Base-by-base conservation (phyloP, 2,113 vertebrate genomes). In the Burhinus oedicnemus region DNA sequence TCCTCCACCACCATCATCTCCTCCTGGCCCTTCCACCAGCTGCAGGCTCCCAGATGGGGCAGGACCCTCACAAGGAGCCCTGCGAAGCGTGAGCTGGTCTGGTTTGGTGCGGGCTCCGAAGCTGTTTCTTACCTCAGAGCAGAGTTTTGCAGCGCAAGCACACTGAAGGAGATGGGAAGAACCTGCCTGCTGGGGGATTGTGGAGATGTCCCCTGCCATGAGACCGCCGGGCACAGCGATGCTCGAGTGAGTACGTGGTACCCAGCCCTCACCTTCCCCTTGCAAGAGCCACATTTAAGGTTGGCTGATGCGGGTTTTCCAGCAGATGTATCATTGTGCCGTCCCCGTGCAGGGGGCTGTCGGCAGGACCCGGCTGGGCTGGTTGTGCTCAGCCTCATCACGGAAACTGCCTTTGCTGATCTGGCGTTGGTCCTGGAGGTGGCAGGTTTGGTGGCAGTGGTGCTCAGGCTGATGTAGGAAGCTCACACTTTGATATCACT, bases 201-300 rank as follows among this genome's bases (percentile, higher is more conserved):
- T 29, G 14, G 86, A 30, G 57, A 34, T 9, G 54, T 68, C 30
- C 52, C 3, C 1, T 3, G 2, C 65, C 4, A 1, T 0, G 4
- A 20, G 38, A 23, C n/a, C 5, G 2, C 22, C 12, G 75, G 18
- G 40, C 3, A 2, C 4, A 9, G 34, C 0, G 3, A 25, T 26
- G 58, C n/a, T 49, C 2, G 5, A 36, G 68, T 1, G 20, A 36
- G 77, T 2, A 5, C 0, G 2, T 22, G 17, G 36, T 10, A 10
- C 61, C 61, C 45, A 8, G 3, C 52, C 32, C 45, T 60, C 14
- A 0, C 60, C 51, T 42, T 30, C 42, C 57, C 19, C 42, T n/a
- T 7, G 16, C 7, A 12, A 11, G 61, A 3, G 14, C 7, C 70
- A 20, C 27, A 0, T 7, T 32, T 32, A 3, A 8, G 27, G 44